Base-by-base conservation (phyloP, 2,888 invertebrate genomes). In the Dysmachus trigonus region DNA sequence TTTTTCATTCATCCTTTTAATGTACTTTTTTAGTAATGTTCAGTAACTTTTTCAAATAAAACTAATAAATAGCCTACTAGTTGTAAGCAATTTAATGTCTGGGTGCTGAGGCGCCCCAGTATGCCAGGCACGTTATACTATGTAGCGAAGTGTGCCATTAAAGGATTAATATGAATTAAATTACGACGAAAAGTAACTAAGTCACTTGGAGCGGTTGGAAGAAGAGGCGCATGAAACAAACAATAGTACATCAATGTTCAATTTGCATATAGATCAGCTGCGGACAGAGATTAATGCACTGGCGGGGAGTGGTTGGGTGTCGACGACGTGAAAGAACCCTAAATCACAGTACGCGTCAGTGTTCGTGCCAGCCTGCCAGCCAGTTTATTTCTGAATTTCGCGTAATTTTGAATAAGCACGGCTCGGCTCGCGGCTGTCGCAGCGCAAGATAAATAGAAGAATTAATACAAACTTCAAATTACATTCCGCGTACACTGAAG, bases 391-490 rank as follows among this genome's bases (percentile, higher is more conserved):
- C 27, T 27, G 62, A 18, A 27, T 22, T 62, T 62, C 22, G 62
- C 62, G 18, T 41, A 77, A 77, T 77, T 77, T 47, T 47, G 47
- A 77, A 41, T 77, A 77, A 77, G 38, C 15, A 77, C 47, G 30
- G 5, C 76, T 10, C 38, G 22, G 27, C 18, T 31, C 8, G 18
- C 76, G 5, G 38, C 38, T 22, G 76, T 38, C 76, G 7, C 33
- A 35, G 47, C 30, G 15, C 47, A 77, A 47, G 77, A 47, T 77
- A 77, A 41, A 77, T 41, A 77, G 22, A 77, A 77, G 30, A 41
- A 77, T 77, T 77, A 77, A 47, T 77, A 77, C 47, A 27, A 77
- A 47, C 77, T 77, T 22, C 41, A 77, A 77, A 77, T 77, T 77
- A 77, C 77, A 77, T 77, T 77, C 47, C 15, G 47, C 47, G 77